A percentile compares a stretch with the other conserved stretches of the same genome.
Conservation (phyloP, 2,113 vertebrate genomes). For the Nipponia nippon region DNA sequence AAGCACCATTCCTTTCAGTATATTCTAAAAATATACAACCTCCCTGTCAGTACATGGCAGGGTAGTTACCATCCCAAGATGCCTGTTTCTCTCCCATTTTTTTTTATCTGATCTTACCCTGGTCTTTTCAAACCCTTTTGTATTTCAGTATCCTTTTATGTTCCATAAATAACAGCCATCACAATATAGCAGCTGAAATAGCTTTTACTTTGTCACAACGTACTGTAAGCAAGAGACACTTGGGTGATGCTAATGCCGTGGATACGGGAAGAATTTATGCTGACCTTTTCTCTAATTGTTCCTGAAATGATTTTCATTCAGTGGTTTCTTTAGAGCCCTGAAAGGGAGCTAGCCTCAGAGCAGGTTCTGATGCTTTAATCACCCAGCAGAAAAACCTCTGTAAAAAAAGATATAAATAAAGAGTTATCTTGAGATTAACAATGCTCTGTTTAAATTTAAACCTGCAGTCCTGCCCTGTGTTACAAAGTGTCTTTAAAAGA, state of each 20-base stretch:
- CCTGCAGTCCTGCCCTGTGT: background rate
- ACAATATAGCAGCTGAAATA: slow-evolving; percentile 69
- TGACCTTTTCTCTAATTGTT: slow-evolving; percentile 62
- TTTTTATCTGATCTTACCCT: slow-evolving; percentile 78
- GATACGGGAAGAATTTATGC: slow-evolving; percentile 34
- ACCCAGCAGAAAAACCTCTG: background rate
- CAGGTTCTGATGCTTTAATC: background rate
- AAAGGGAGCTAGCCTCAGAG: slow-evolving; percentile 25
- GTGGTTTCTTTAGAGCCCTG: background rate
- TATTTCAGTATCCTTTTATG: slow-evolving; percentile 77
- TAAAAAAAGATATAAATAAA: background rate
- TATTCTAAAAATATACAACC: slow-evolving; percentile 86
- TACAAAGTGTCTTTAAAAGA: background rate
- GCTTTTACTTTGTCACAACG: slow-evolving; percentile 73
- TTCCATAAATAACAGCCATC: slow-evolving; percentile 75
- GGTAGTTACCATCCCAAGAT: slow-evolving; percentile 76
- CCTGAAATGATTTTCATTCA: slow-evolving; percentile 36
- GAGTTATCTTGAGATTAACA: background rate
- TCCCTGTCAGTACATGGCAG: slow-evolving; percentile 77
- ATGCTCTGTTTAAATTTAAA: background rate
- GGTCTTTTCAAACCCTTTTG: slow-evolving; percentile 75
- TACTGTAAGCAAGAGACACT: slow-evolving; percentile 68
- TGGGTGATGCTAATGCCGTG: slow-evolving; percentile 29
- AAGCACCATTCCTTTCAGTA: slow-evolving; percentile 85
- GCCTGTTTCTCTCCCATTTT: slow-evolving; percentile 70